Percentiles rank a stretch among this genome's conserved stretches.
Conservation (phyloP, 2,888 invertebrate species). For the Stenotaenia linearis region DNA sequence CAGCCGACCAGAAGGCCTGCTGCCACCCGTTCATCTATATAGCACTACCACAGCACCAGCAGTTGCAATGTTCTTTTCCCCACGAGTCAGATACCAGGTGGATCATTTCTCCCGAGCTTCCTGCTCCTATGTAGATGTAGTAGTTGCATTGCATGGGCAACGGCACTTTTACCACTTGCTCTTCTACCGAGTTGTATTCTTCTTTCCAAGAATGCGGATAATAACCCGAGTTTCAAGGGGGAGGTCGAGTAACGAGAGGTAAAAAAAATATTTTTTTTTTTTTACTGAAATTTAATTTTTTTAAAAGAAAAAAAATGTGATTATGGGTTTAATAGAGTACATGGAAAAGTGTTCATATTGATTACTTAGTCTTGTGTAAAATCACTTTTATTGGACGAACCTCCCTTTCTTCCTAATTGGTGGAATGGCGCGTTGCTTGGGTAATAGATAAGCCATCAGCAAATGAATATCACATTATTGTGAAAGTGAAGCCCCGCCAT, state of each 20-base stretch:
- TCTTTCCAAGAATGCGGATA: neutral
- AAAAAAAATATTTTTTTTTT: neutral
- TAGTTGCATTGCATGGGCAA: neutral
- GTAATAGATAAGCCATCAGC: slow-evolving; percentile 31
- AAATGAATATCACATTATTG: slow-evolving; percentile 29
- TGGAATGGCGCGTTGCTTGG: slow-evolving; percentile 27
- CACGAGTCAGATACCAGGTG: slow-evolving; percentile 34
- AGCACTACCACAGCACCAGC: slow-evolving; percentile 10
- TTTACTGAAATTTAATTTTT: neutral
- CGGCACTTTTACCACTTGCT: neutral
- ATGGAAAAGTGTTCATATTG: slow-evolving; percentile 28
- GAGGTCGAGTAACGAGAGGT: neutral
- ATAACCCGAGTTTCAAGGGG: neutral
- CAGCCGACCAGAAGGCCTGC: slow-evolving; percentile 27
- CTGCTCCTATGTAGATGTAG: neutral
- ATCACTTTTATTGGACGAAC: slow-evolving; percentile 31
- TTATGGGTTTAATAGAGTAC: neutral
- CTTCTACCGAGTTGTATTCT: neutral
- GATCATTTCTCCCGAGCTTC: slow-evolving; percentile 32
- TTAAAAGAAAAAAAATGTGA: neutral
- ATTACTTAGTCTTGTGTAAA: slow-evolving; percentile 28
- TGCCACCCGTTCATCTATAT: neutral
- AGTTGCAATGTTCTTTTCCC: slow-evolving; percentile 30
- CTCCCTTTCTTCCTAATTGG: slow-evolving; percentile 27
- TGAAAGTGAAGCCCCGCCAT: neutral